These are phyloP conservation scores for Lontra canadensis DNA, from an alignment of 2,113 vertebrate species.

Conservation along the genomic window DNA sequence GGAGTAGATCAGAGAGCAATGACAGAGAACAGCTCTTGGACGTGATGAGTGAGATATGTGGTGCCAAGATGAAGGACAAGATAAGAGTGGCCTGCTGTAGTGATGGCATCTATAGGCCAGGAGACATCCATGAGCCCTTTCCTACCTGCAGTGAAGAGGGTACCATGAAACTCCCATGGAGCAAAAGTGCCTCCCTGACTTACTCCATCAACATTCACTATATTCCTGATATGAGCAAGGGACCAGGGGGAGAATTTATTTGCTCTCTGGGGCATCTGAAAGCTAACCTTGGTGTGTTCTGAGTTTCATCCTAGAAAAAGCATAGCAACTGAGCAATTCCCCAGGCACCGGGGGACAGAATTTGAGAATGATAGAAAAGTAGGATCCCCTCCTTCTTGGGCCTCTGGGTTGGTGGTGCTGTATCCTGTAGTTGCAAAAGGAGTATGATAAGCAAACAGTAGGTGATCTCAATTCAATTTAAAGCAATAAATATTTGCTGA, in stretches of 20 bases:
- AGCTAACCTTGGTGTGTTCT: not conserved
- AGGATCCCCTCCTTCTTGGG: not conserved
- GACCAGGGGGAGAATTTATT: not conserved
- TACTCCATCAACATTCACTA: not conserved
- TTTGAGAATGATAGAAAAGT: not conserved
- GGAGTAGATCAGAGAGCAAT: not conserved
- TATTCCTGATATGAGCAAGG: not conserved
- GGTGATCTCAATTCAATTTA: not conserved
- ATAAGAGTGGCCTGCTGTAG: not conserved
- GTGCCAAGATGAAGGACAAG: not conserved
- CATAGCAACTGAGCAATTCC: not conserved
- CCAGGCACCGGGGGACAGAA: not conserved
- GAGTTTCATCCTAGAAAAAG: constrained; percentile 24
- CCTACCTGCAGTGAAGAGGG: not conserved
- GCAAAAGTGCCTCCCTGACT: not conserved
- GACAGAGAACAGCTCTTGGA: not conserved
- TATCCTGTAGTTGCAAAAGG: not conserved
- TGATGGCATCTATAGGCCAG: not conserved
- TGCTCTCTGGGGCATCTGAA: not conserved
- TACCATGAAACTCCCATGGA: not conserved
- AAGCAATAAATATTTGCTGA: not conserved
- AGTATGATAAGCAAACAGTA: not conserved
- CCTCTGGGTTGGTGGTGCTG: not conserved
- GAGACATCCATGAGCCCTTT: not conserved
- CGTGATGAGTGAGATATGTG: not conserved